Conservation (phyloP, 2,113 vertebrate species). For the Tragelaphus scriptus region DNA sequence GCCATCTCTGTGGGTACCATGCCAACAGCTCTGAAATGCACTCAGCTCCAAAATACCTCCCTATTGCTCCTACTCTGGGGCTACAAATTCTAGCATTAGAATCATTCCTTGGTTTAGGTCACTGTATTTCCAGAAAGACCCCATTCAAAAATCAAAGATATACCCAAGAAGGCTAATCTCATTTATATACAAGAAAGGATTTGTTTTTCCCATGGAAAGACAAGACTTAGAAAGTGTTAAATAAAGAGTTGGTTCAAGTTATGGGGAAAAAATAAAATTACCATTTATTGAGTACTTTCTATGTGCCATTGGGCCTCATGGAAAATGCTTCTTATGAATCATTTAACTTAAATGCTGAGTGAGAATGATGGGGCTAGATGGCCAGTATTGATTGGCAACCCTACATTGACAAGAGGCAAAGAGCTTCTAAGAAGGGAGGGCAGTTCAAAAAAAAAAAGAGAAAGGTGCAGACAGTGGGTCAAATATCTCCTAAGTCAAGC, state of each 20-base stretch:
- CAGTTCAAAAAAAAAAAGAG: not conserved
- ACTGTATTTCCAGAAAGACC: not conserved
- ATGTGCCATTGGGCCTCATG: not conserved
- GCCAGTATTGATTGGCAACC: not conserved
- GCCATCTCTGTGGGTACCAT: not conserved
- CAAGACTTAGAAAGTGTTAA: not conserved
- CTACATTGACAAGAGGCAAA: not conserved
- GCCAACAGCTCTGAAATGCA: no score
- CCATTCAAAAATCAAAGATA: not conserved
- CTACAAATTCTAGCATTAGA: not conserved
- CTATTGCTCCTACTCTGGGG: fast-evolving
- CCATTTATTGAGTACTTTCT: not conserved
- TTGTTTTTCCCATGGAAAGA: not conserved
- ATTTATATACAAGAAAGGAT: not conserved
- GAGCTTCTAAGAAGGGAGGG: not conserved
- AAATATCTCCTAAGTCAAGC: not conserved
- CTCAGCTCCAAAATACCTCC: no score
- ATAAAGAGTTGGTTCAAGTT: not conserved
- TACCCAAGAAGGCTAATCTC: not conserved
- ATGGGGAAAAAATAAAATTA: not conserved
- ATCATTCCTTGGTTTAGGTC: not conserved
- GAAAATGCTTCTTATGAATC: not conserved
- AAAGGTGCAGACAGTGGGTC: not conserved
- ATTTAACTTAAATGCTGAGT: not conserved
- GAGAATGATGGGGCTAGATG: not conserved